Evolutionary conservation across 2,113 vertebrate genomes (phyloP).

Genomic region (Ochotona curzoniae): DNA sequence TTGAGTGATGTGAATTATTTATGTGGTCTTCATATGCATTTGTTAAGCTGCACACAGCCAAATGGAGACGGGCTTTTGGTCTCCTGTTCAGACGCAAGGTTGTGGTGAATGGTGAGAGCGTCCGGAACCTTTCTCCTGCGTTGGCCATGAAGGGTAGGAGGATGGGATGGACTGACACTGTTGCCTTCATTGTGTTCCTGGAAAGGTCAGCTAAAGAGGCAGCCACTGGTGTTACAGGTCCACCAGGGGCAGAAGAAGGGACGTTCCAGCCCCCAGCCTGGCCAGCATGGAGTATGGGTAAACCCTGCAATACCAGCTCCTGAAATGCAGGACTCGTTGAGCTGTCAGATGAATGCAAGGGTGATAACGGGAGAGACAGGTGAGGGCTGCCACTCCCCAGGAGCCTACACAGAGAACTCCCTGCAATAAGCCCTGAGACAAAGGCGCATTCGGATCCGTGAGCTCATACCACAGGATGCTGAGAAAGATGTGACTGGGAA

Average conservation of each 20-base stretch:
- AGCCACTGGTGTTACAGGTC: background rate
- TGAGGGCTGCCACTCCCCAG: background rate
- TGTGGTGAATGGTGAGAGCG: constrained; percentile 77
- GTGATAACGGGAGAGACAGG: background rate
- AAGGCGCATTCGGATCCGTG: background rate
- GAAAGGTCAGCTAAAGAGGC: accelerated
- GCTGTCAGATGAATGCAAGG: background rate
- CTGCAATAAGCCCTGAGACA: background rate
- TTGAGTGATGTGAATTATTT: constrained; percentile 96
- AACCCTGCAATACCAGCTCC: background rate
- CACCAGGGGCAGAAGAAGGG: no score
- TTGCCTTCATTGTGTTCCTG: background rate
- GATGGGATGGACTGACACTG: no score
- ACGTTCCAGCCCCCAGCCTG: accelerated
- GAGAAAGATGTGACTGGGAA: background rate
- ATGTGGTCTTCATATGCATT: constrained; percentile 92
- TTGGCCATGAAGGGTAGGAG: background rate
- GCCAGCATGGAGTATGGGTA: background rate
- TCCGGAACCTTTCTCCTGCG: constrained; percentile 53
- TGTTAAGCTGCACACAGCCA: constrained; percentile 87
- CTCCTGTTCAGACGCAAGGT: constrained; percentile 79
- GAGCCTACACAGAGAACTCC: background rate
- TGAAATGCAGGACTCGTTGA: accelerated
- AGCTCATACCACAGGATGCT: background rate
- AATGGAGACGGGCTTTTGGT: constrained; percentile 87